These are phyloP conservation scores for Megalurothrips usitatus DNA, from an alignment of 2,888 invertebrate genomes.

Conservation along the genomic window DNA sequence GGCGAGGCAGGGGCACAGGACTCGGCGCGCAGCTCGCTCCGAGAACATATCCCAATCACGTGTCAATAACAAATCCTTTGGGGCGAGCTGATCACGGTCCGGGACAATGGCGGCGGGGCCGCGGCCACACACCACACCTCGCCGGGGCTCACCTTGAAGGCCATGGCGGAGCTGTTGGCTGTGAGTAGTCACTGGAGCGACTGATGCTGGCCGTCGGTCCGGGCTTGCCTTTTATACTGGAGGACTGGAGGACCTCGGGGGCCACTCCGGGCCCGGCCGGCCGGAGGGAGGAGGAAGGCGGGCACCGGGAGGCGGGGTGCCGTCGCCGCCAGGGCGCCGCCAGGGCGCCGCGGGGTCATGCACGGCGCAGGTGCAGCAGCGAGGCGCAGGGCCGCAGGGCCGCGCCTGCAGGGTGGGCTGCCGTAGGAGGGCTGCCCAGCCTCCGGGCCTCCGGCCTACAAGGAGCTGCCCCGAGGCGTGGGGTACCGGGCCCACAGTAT, in stretches of 20 bases:
- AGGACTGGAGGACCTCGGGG: not conserved
- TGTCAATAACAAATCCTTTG: no score
- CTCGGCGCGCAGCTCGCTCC: no score
- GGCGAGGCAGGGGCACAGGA: no score
- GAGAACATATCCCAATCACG: no score
- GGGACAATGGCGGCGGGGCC: no score
- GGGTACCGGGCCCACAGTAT: no score
- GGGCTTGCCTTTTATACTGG: not conserved
- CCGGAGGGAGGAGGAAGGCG: not conserved
- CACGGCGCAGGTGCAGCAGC: no score
- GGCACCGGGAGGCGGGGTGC: not conserved
- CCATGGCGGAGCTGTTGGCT: not conserved
- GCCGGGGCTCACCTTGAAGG: not conserved
- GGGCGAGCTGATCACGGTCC: no score
- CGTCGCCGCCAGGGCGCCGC: no score
- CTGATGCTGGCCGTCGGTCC: not conserved
- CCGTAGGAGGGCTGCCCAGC: not conserved
- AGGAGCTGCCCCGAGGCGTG: no score
- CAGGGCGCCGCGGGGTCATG: no score
- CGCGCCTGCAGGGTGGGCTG: not conserved
- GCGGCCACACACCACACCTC: not conserved
- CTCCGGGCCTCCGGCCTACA: not conserved
- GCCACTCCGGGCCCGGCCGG: not conserved
- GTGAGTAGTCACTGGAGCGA: slow-evolving; percentile 22
- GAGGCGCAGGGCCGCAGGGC: no score